Conservation (phyloP, 2,797 vertebrate species). For the Gymnothorax javanicus region DNA sequence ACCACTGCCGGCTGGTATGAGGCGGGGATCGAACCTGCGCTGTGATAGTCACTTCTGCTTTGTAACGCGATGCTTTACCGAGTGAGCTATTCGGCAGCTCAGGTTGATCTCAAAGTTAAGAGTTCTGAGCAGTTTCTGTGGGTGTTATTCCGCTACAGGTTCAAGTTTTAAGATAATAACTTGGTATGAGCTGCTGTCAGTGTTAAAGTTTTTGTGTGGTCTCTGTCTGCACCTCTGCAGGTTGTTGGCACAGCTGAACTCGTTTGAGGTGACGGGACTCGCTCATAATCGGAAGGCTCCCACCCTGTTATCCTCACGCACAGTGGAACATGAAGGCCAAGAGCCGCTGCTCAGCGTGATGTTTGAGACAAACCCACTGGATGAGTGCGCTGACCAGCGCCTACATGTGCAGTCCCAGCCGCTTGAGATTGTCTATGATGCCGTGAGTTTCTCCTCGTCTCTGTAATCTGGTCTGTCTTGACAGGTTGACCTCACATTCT, state of each 20-base stretch:
- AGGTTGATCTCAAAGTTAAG: neutral
- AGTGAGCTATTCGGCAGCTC: too few species aligned
- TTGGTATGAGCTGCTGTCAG: neutral
- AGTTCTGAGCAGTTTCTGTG: neutral
- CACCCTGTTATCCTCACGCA: slow-evolving; percentile 83
- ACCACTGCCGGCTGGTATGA: too few species aligned
- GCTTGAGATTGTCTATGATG: slow-evolving; percentile 94
- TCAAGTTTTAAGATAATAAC: too few species aligned
- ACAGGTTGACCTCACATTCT: neutral
- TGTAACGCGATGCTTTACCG: too few species aligned
- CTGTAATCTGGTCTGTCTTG: slow-evolving; percentile 4
- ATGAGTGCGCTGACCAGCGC: slow-evolving; percentile 83
- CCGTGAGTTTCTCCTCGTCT: slow-evolving; percentile 77
- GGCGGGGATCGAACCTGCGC: too few species aligned
- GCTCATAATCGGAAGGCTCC: slow-evolving; percentile 72
- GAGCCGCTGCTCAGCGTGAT: slow-evolving; percentile 82
- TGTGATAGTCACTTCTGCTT: too few species aligned
- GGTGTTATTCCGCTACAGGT: neutral
- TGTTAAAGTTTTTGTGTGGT: neutral
- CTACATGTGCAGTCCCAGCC: slow-evolving; percentile 90
- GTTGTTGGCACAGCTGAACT: slow-evolving; percentile 81
- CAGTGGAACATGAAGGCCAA: slow-evolving; percentile 66
- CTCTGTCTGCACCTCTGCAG: slow-evolving; percentile 59
- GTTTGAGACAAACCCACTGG: slow-evolving; percentile 95
- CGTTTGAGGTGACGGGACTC: slow-evolving; percentile 87